Conservation (phyloP, 2,113 vertebrate genomes). For the Microtus richardsoni region DNA sequence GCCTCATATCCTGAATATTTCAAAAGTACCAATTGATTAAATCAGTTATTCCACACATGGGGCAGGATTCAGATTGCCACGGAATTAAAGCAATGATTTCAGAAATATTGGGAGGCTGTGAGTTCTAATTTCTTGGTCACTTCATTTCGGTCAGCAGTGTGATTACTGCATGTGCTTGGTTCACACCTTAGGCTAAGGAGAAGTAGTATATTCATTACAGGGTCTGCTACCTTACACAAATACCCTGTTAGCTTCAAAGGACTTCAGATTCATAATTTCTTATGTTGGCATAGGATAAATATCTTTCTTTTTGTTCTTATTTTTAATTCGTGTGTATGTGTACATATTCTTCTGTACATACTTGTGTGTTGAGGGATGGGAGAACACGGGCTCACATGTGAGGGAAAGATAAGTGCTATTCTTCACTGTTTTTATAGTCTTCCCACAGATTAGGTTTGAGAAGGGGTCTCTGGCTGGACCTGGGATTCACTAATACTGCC, state of each 20-base stretch:
- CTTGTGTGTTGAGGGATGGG: not conserved
- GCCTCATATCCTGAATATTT: not conserved
- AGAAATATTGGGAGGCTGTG: not conserved
- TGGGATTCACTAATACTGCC: not conserved
- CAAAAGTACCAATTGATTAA: not conserved
- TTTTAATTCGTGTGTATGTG: not conserved
- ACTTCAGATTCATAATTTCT: not conserved
- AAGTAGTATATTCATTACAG: not conserved
- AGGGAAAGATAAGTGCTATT: not conserved
- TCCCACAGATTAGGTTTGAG: not conserved
- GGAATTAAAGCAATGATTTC: constrained; percentile 5
- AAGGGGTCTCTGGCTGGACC: not conserved
- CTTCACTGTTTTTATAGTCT: not conserved
- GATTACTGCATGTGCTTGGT: not conserved
- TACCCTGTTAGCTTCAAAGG: not conserved
- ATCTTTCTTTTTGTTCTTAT: not conserved
- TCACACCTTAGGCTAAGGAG: not conserved
- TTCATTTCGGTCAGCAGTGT: not conserved
- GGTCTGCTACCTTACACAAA: not conserved
- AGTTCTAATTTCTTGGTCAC: not conserved
- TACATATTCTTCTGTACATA: too few species aligned
- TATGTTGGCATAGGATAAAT: not conserved
- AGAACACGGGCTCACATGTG: not conserved
- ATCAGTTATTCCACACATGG: not conserved
- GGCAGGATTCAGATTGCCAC: not conserved